phyloP scores from a whole-genome alignment of 2,113 vertebrate genomes.

The Pipa parva region DNA sequence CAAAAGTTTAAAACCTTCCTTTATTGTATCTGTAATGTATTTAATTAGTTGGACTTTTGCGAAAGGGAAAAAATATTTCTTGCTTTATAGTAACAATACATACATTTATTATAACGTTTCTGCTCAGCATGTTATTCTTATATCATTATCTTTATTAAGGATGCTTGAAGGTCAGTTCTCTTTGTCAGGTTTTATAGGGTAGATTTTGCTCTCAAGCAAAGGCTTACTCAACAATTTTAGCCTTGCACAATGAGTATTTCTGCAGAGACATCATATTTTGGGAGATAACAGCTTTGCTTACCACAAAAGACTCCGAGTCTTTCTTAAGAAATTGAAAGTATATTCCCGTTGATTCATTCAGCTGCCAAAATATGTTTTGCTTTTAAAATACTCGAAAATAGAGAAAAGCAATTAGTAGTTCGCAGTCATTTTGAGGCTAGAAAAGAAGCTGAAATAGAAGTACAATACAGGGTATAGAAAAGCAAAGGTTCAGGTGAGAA shows the following conservation, averaged over 20 bases:
- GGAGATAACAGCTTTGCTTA: not conserved
- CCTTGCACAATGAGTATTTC: not conserved
- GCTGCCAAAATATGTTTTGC: no score
- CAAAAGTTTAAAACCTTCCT: conserved; percentile 3
- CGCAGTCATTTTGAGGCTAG: no score
- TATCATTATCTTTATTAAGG: not conserved
- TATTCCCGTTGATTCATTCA: no score
- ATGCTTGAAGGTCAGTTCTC: not conserved
- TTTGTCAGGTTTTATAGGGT: conserved; percentile 5
- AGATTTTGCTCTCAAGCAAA: not conserved
- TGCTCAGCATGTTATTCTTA: not conserved
- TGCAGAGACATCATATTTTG: not conserved
- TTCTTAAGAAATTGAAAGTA: not conserved
- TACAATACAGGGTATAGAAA: no score
- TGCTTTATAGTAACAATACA: not conserved
- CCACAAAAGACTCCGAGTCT: not conserved
- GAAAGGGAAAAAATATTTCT: not conserved
- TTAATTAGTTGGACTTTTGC: not conserved
- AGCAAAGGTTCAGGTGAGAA: no score
- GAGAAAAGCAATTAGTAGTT: no score
- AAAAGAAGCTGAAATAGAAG: no score
- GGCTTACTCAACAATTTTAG: not conserved
- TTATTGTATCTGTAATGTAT: not conserved
- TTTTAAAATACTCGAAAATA: no score
- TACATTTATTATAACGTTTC: not conserved